phyloP scores from a whole-genome alignment of 2,797 vertebrate genomes.

The Pipistrellus pygmaeus region DNA sequence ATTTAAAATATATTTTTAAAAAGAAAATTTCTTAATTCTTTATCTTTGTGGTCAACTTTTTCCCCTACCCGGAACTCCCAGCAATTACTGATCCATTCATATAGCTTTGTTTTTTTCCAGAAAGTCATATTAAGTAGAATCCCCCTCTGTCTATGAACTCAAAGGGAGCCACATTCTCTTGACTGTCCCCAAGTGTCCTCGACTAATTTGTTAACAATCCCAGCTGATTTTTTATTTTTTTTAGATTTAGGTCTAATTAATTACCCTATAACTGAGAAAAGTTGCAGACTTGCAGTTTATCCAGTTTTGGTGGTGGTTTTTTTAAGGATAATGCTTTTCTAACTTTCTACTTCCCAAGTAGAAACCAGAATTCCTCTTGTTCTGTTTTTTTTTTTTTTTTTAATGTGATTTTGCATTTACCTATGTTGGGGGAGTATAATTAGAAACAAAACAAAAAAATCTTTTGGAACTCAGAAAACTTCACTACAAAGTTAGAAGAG shows the following conservation, averaged over 20 bases:
- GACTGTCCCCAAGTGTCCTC: background rate
- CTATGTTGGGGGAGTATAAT: background rate
- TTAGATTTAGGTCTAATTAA: background rate
- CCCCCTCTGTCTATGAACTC: background rate
- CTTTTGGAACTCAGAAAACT: background rate
- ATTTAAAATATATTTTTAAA: too few species aligned
- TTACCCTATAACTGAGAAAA: background rate
- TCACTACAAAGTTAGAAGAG: background rate
- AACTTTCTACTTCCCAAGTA: background rate
- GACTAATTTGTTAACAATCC: background rate
- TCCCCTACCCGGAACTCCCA: background rate
- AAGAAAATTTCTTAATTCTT: background rate
- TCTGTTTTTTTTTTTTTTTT: background rate
- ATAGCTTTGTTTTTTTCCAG: constrained; percentile 30
- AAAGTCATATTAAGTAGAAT: constrained; percentile 25
- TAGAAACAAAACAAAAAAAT: constrained; percentile 38
- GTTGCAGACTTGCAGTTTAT: background rate
- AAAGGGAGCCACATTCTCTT: background rate
- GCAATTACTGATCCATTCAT: background rate
- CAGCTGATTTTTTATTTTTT: background rate
- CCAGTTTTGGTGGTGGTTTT: background rate
- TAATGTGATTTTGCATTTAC: constrained; percentile 8
- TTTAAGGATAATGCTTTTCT: background rate
- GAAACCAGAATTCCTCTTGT: background rate
- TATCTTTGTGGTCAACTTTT: background rate